phyloP scores from a whole-genome alignment of 2,888 invertebrate genomes.

The Platycheirus rosarum region DNA sequence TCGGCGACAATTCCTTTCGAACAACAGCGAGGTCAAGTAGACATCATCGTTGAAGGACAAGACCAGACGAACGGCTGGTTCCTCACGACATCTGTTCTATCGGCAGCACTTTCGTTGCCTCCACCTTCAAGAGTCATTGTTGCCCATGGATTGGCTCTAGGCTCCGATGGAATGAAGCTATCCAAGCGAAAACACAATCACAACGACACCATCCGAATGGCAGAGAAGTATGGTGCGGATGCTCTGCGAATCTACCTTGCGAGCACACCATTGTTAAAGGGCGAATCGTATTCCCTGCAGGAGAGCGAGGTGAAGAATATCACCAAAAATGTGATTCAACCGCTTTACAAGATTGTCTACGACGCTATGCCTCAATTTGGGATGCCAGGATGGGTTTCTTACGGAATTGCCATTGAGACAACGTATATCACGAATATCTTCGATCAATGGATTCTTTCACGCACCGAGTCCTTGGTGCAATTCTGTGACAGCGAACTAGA shows the following conservation, averaged over 20 bases:
- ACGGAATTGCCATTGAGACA: constrained; percentile 78
- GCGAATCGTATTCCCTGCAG: constrained; percentile 95
- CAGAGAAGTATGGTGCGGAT: constrained; percentile 95
- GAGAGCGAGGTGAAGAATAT: constrained; percentile 96
- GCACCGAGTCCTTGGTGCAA: constrained; percentile 92
- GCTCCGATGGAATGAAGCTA: constrained; percentile 97
- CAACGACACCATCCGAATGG: constrained; percentile 95
- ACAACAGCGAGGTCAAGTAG: constrained; percentile 97
- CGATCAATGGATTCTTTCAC: constrained; percentile 97
- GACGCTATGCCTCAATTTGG: constrained; percentile 94
- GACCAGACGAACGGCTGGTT: constrained; percentile 98
- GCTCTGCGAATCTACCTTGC: constrained; percentile 95
- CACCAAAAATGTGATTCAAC: constrained; percentile 96
- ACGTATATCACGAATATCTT: constrained; percentile 84
- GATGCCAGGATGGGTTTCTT: constrained; percentile 84
- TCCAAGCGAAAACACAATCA: constrained; percentile 98
- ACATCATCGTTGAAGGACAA: constrained; percentile 98
- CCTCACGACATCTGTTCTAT: constrained; percentile 95
- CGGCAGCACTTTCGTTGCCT: constrained; percentile 94
- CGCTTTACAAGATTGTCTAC: constrained; percentile 95
- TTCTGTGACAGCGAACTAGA: constrained; percentile 95
- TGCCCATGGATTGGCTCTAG: constrained; percentile 94
- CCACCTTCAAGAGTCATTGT: constrained; percentile 97
- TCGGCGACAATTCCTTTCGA: constrained; percentile 98
- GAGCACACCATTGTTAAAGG: constrained; percentile 96